These are phyloP conservation scores for Suillia variegata DNA, from an alignment of 2,888 invertebrate genomes.

Conservation along the genomic window DNA sequence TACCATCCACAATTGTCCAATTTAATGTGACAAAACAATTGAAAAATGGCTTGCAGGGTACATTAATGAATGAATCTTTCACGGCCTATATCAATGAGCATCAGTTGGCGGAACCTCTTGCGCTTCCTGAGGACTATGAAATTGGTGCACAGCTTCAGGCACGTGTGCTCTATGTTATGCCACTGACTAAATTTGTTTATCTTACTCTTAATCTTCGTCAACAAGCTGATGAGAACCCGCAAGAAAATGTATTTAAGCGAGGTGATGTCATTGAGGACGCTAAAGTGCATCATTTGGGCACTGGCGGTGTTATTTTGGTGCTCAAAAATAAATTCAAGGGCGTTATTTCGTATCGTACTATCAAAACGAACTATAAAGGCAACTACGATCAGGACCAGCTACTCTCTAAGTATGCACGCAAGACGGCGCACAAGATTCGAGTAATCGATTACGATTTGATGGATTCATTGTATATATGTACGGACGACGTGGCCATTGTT, in stretches of 20 bases:
- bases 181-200: constrained; percentile 71
- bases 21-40: constrained; percentile 58
- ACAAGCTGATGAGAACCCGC: neutral
- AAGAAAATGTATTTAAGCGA: constrained; percentile 47
- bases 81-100: constrained; percentile 60
- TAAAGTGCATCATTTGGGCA: constrained; percentile 62
- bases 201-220: constrained; percentile 62
- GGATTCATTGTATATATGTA: constrained; percentile 71
- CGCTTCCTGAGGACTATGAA: constrained; percentile 58
- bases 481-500: constrained; percentile 67
- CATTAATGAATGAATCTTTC: constrained; percentile 59
- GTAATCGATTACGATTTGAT: constrained; percentile 71
- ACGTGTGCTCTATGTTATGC: constrained; percentile 72
- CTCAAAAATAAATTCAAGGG: constrained; percentile 52
- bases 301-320: constrained; percentile 59
- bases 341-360: constrained; percentile 51
- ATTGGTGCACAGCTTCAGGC: constrained; percentile 64
- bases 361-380: constrained; percentile 49
- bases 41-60: constrained; percentile 62
- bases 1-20: constrained; percentile 59
- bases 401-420: constrained; percentile 54
- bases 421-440: constrained; percentile 64
- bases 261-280: constrained; percentile 69
- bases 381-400: constrained; percentile 60
- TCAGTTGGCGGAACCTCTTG: constrained; percentile 53